Percentiles rank a stretch among this genome's conserved stretches.
Conservation (phyloP, 2,797 vertebrate species). For the Acanthornis magna region DNA sequence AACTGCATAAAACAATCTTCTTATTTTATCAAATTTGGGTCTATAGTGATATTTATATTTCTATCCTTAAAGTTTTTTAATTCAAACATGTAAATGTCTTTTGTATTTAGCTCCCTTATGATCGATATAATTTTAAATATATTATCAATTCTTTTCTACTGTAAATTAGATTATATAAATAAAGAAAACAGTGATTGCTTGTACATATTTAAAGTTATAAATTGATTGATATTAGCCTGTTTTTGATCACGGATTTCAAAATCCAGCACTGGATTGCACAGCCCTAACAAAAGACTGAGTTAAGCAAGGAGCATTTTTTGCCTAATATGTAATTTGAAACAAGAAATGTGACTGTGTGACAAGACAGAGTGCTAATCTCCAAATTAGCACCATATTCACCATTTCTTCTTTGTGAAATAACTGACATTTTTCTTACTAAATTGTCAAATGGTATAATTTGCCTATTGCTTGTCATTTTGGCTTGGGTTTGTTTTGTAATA, state of each 20-base stretch:
- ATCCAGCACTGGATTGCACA: background rate
- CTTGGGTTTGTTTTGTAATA: background rate
- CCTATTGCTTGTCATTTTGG: background rate
- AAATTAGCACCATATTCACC: background rate
- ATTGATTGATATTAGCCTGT: background rate
- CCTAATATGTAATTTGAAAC: slow-evolving; percentile 3
- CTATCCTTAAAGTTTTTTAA: background rate
- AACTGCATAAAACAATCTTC: background rate
- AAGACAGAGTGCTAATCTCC: background rate
- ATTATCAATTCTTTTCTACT: slow-evolving; percentile 18
- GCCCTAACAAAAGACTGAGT: background rate
- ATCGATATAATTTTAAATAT: slow-evolving; percentile 8
- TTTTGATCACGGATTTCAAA: slow-evolving; percentile 45
- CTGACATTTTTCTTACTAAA: background rate
- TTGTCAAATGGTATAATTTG: background rate
- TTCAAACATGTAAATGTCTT: slow-evolving; percentile 14
- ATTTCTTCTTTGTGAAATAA: background rate
- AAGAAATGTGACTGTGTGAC: background rate
- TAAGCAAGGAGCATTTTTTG: background rate
- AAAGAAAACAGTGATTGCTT: slow-evolving; percentile 28
- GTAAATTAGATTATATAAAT: slow-evolving; percentile 27
- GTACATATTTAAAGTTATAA: slow-evolving; percentile 46
- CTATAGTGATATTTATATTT: background rate
- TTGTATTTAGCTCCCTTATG: slow-evolving; percentile 47
- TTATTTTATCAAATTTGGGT: background rate